Percentiles rank a stretch among this genome's conserved stretches.
Evolutionary conservation across 2,888 invertebrate genomes (phyloP).

Genomic region (Watsonalla cultraria): DNA sequence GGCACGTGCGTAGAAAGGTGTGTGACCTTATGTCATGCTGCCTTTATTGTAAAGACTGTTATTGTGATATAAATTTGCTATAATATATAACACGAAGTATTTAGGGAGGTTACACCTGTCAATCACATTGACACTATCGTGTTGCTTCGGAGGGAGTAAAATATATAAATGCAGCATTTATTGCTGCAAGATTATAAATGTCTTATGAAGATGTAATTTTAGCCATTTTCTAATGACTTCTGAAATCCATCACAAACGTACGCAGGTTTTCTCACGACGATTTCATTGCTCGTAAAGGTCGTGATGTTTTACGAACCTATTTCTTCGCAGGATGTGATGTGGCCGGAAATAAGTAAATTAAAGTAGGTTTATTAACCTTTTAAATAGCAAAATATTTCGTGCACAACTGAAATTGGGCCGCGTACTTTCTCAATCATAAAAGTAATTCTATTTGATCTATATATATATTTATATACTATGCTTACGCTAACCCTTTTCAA

Average conservation of each 20-base stretch:
- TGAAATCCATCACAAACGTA: no score
- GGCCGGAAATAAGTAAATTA: conserved; percentile 20
- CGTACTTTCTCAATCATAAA: conserved; percentile 46
- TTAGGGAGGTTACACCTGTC: neutral
- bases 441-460: conserved; percentile 59
- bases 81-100: neutral
- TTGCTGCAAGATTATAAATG: no score
- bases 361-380: conserved; percentile 25
- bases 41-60: conserved; percentile 34
- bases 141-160: neutral
- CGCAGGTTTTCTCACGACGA: no score
- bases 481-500: conserved; percentile 67
- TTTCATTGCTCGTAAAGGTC: no score
- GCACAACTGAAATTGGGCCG: conserved; percentile 35
- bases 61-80: conserved; percentile 21
- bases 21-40: conserved; percentile 34
- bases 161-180: no score
- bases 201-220: no score
- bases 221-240: no score
- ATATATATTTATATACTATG: conserved; percentile 40
- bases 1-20: conserved; percentile 37
- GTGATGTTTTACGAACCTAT: no score
- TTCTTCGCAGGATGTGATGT: neutral
- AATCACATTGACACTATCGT: neutral
- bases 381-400: conserved; percentile 21